A percentile compares a stretch with the other conserved stretches of the same genome.
These are phyloP conservation scores for Ophiodon elongatus DNA, from an alignment of 2,113 vertebrate genomes.

Conservation along the genomic window DNA sequence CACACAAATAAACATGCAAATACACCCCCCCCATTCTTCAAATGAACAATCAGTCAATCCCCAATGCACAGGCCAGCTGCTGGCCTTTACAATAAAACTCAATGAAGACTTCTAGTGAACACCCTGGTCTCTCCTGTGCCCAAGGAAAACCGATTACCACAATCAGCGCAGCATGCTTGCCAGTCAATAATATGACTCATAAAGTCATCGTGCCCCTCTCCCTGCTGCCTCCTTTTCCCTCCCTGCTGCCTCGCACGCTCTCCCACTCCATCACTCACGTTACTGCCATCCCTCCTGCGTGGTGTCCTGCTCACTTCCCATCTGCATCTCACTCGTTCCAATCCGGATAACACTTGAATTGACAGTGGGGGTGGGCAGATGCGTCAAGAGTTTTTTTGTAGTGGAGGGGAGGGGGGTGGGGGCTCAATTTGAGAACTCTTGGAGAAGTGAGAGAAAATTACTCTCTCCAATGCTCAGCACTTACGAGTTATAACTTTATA, in stretches of 20 bases:
- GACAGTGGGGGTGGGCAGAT: constrained; percentile 34
- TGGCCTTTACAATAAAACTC: constrained; percentile 61
- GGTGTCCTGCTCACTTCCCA: constrained; percentile 54
- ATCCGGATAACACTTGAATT: constrained; percentile 46
- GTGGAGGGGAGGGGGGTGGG: neutral
- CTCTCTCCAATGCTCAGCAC: constrained; percentile 9
- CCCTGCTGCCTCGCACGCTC: constrained; percentile 50
- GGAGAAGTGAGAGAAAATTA: constrained; percentile 17
- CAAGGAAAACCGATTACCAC: constrained; percentile 75
- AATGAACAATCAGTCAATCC: constrained; percentile 43
- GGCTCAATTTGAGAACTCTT: constrained; percentile 2
- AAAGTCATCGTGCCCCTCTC: constrained; percentile 66
- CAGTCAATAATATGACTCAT: constrained; percentile 79
- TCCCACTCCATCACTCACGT: constrained; percentile 59
- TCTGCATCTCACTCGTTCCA: constrained; percentile 55
- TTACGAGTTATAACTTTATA: constrained; percentile 19
- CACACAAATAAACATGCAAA: constrained; percentile 46
- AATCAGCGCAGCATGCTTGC: constrained; percentile 69
- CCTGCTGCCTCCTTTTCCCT: constrained; percentile 47
- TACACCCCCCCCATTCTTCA: constrained; percentile 19
- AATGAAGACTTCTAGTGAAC: constrained; percentile 52
- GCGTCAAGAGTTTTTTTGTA: constrained; percentile 9
- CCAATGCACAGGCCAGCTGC: constrained; percentile 63
- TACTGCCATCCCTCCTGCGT: constrained; percentile 37
- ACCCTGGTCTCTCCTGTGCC: constrained; percentile 55